Evolutionary conservation across 1,140 invertebrate species (phyloP).

Genomic region (Eubasilissa regina): DNA sequence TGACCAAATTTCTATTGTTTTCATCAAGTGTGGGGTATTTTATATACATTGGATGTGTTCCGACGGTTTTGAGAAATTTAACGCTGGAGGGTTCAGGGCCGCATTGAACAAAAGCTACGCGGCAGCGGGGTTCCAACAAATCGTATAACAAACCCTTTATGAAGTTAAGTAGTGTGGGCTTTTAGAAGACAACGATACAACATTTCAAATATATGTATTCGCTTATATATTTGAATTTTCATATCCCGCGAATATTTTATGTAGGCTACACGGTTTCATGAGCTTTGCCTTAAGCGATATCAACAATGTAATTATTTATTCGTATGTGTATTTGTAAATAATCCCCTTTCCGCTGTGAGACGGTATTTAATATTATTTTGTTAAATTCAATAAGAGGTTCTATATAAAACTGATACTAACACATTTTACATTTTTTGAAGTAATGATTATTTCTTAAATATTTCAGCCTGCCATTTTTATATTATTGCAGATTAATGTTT

Average conservation of each 20-base stretch:
- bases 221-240: conserved; percentile 23
- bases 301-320: conserved; percentile 32
- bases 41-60: too few species aligned
- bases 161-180: neutral
- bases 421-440: too few species aligned
- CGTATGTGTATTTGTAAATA: conserved; percentile 15
- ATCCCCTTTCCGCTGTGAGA: neutral
- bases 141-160: conserved; percentile 38
- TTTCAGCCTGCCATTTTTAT: too few species aligned
- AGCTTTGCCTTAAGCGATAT: conserved; percentile 31
- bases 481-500: too few species aligned
- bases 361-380: conserved; percentile 3
- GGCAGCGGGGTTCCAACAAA: conserved; percentile 24
- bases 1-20: too few species aligned
- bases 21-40: too few species aligned
- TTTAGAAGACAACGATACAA: conserved; percentile 25
- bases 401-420: too few species aligned
- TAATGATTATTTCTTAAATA: too few species aligned
- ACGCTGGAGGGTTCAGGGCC: neutral
- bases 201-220: conserved; percentile 13
- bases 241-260: conserved; percentile 27
- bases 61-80: too few species aligned
- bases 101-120: conserved; percentile 32
- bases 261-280: conserved; percentile 18
- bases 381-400: neutral